Base-by-base conservation (phyloP, 2,797 vertebrate genomes). In the Ctenopoma kingsleyae region DNA sequence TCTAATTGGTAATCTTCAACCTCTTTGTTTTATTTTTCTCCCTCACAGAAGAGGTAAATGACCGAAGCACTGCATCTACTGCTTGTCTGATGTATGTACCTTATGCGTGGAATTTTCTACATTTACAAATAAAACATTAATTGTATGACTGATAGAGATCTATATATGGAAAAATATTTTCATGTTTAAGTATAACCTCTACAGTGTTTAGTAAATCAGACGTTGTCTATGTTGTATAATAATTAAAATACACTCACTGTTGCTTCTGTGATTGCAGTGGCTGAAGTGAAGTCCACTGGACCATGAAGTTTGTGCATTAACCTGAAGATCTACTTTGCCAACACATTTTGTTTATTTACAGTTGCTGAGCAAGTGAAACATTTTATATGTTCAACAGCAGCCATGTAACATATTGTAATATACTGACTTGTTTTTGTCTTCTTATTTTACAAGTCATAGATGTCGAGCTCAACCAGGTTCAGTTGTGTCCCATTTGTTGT, bases 21-120 rank as follows among this genome's bases (percentile, higher is more conserved):
- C 8, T 67, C 6, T 48, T 55, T 76, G 12, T 59, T 48, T 49
- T 76, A 4, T 67, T 70, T 67, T 52, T 54, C 8, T 62, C 8
- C 0, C 3, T 41, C 22, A 58, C 89, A 83, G 80, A 84, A 30
- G 25, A 53, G 82, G 30, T 51, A 55, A 38, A 70, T 27, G 54
- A 64, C 48, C 22, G 49, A 65, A 64, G 43, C 25, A 2, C 11
- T 19, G 20, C 7, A 1, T 49, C 15, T 40, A 35, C 56, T 9
- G 1, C 62, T 23, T 23, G 15, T 43, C 11, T 19, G 38, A 72
- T 23, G 86, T 84, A 81, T 16, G 84, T 67, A 4, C 9, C 3
- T 4, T 0, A 12, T 47, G 0, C 17, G 22, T 71, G 9, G 41
- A 5, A 30, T 41, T 36, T n/a, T n/a, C n/a, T n/a, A 6, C 8